Conservation (phyloP, 2,797 vertebrate species). For the Phataginus tetradactyla region DNA sequence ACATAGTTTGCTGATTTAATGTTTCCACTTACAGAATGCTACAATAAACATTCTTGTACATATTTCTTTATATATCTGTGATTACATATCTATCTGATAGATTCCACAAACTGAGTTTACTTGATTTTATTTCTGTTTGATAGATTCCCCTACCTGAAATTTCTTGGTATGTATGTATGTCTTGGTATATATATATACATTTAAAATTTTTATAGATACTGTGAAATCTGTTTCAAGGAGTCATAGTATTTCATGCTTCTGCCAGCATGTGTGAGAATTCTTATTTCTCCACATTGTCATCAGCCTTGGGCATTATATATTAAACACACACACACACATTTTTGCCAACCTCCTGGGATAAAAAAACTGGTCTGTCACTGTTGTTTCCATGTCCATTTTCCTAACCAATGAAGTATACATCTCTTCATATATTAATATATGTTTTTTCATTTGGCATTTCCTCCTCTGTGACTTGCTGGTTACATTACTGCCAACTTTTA, state of each 20-base stretch:
- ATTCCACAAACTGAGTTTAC: conserved; percentile 34
- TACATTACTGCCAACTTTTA: not conserved
- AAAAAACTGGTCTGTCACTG: not conserved
- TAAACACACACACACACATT: not conserved
- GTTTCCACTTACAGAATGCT: conserved; percentile 26
- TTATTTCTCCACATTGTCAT: not conserved
- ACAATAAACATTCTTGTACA: not conserved
- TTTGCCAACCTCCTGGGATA: not conserved
- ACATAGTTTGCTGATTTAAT: conserved; percentile 54
- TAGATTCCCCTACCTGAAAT: no score
- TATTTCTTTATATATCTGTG: conserved; percentile 18
- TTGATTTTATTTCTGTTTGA: not conserved
- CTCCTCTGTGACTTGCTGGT: not conserved
- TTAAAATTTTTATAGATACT: conserved; percentile 13
- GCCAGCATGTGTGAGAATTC: not conserved
- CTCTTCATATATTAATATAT: not conserved
- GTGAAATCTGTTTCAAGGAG: not conserved
- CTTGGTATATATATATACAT: not conserved
- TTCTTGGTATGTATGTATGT: no score
- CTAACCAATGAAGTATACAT: not conserved
- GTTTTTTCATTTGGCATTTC: not conserved
- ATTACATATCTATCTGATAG: conserved; percentile 51
- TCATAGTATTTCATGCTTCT: not conserved
- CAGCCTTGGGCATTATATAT: not conserved
- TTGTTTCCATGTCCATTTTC: not conserved